Evolutionary conservation across 2,797 vertebrate genomes (phyloP).

Genomic region (Loris lydekkerianus): DNA sequence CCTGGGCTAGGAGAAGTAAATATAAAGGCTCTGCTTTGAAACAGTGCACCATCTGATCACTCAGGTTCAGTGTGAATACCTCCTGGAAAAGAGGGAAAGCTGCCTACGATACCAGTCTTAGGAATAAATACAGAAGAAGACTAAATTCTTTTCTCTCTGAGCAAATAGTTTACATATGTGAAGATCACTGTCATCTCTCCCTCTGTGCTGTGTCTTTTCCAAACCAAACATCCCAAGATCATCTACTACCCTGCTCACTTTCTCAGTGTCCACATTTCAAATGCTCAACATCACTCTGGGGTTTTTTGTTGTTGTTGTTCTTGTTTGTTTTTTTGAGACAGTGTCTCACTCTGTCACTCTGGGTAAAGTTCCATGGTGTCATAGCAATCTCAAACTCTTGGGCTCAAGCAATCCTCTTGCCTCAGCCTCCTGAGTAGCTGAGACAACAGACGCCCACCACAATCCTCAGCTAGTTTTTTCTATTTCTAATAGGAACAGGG

Average conservation of each 20-base stretch:
- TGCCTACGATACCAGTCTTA: neutral
- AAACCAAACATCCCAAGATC: neutral
- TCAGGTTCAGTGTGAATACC: neutral
- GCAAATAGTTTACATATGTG: neutral
- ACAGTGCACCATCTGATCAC: neutral
- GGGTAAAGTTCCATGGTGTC: too few species aligned
- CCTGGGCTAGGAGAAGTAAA: neutral
- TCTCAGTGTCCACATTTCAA: neutral
- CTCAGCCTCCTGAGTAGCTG: too few species aligned
- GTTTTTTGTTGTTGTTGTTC: too few species aligned
- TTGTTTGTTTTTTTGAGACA: too few species aligned
- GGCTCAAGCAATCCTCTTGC: too few species aligned
- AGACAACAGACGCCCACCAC: too few species aligned
- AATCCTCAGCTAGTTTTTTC: neutral
- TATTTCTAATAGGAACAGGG: neutral
- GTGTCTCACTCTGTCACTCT: too few species aligned
- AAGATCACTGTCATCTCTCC: neutral
- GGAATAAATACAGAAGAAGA: constrained; percentile 13
- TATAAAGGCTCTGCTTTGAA: neutral
- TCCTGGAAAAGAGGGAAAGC: neutral
- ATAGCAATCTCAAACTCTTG: too few species aligned
- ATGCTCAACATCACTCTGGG: neutral
- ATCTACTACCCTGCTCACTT: neutral
- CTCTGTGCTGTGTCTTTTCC: neutral
- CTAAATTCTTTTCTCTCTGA: neutral